These are phyloP conservation scores for Molossus molossus DNA, from an alignment of 2,797 vertebrate genomes.

Conservation along the genomic window DNA sequence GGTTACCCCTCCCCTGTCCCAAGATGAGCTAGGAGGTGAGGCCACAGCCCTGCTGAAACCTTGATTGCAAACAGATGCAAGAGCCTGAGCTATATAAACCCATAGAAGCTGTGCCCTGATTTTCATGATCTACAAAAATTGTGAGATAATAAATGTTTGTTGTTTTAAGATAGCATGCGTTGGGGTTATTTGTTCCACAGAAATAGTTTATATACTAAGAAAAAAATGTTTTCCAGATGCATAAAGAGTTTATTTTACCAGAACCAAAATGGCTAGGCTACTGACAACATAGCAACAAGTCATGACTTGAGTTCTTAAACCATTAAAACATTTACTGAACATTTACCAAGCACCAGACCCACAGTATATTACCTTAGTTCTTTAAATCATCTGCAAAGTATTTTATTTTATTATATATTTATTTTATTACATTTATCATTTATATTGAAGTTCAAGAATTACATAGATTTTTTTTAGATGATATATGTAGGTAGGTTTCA, in stretches of 20 bases:
- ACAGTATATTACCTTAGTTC: background rate
- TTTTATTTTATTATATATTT: slow-evolving; percentile 28
- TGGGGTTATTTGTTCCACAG: background rate
- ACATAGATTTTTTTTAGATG: background rate
- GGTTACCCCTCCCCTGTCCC: background rate
- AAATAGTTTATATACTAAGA: background rate
- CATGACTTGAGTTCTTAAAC: slow-evolving; percentile 13
- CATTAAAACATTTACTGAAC: background rate
- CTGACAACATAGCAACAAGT: slow-evolving; percentile 11
- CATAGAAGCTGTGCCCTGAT: background rate
- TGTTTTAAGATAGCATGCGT: slow-evolving; percentile 1
- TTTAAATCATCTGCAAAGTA: slow-evolving; percentile 16
- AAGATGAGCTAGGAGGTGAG: background rate
- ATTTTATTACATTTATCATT: slow-evolving; percentile 48
- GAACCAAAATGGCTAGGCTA: background rate
- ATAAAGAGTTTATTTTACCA: slow-evolving; percentile 30
- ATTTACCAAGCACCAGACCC: background rate
- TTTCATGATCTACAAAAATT: slow-evolving; percentile 15
- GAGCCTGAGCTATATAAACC: background rate
- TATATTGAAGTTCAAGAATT: slow-evolving; percentile 4
- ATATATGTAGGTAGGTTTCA: background rate
- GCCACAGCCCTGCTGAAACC: background rate
- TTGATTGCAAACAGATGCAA: slow-evolving; percentile 11
- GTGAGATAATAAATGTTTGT: background rate
- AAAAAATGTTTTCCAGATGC: background rate